Base-by-base conservation (phyloP, 2,797 vertebrate genomes). In the Megaceryle alcyon region DNA sequence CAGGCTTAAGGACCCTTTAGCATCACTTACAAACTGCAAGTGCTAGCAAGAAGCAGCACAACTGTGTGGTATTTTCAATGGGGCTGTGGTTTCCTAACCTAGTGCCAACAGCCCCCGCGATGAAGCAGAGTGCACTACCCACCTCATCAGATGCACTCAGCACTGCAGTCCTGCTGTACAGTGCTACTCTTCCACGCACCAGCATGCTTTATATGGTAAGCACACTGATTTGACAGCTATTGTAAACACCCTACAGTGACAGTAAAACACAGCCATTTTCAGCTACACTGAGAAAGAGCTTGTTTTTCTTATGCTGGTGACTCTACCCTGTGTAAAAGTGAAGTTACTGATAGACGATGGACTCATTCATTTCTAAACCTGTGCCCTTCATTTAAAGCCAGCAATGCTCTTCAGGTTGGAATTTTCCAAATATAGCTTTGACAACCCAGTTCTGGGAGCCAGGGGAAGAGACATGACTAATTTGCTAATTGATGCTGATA, bases 361-460 rank as follows among this genome's bases (percentile, higher is more conserved):
- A 72, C 78, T 82, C 71, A 59, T 80, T 96, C 88, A 92, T 39
- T 48, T 61, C 59, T 86, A 90, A 65, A 80, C 72, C 75, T 23
- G 48, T 95, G 91, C 43, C 94, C 94, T 96, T 87, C 92, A 71
- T 88, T 87, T 96, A 79, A 90, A 94, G 87, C 65, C 80, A 93
- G 82, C 68, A 69, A 64, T 1, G 6, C 29, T 88, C 80, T 89
- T 85, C 71, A 89, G 78, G 83, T n/a, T 86, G 90, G 56, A 70
- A 61, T 89, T 92, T 96, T 93, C 88, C 90, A 96, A 94, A 94
- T 87, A 94, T 83, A 97, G 87, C 54, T 79, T 21, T 79, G 61
- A 76, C 60, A 93, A 92, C 86, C 56, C 82, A 94, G 82, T 60
- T 88, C 85, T 65, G 39, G 56, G 49, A 85, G 44, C 82, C n/a